Percentiles rank a stretch among this genome's conserved stretches.
phyloP scores from a whole-genome alignment of 2,888 invertebrate genomes.

The Epinotia bilunana region DNA sequence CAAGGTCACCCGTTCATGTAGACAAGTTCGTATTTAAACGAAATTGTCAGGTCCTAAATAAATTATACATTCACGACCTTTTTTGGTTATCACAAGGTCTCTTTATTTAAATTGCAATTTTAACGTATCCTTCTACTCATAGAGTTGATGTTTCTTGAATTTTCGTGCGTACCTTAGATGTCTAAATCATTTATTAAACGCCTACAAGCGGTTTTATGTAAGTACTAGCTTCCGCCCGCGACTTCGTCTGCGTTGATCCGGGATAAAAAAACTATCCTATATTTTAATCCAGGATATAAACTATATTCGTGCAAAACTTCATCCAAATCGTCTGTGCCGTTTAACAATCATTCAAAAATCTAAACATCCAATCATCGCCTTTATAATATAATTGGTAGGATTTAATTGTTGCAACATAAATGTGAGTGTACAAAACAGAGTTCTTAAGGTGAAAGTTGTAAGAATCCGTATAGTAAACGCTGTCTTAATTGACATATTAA shows the following conservation, averaged over 20 bases:
- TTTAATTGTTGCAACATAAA: too few species aligned
- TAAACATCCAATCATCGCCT: too few species aligned
- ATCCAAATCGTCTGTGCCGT: too few species aligned
- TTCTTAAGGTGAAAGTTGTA: neutral
- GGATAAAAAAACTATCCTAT: too few species aligned
- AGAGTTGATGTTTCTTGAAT: neutral
- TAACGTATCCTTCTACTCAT: too few species aligned
- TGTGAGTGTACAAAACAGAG: too few species aligned
- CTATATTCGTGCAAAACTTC: too few species aligned
- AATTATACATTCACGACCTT: slow-evolving; percentile 1
- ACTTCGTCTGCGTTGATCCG: too few species aligned
- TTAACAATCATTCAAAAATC: too few species aligned
- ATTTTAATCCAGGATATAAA: too few species aligned
- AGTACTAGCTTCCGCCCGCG: neutral
- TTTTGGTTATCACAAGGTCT: neutral
- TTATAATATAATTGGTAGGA: too few species aligned
- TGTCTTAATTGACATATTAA: slow-evolving; percentile 1
- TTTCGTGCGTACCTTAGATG: neutral
- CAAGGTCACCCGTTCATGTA: slow-evolving; percentile 16
- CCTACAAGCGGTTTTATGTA: neutral
- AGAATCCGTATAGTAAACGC: neutral
- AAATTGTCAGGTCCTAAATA: slow-evolving; percentile 7
- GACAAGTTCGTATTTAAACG: neutral
- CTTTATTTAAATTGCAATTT: neutral
- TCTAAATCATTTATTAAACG: neutral